Evolutionary conservation across 1,140 invertebrate species (phyloP), one percentile per base, ranked within the genome.

Genomic region (Procambarus clarkii): DNA sequence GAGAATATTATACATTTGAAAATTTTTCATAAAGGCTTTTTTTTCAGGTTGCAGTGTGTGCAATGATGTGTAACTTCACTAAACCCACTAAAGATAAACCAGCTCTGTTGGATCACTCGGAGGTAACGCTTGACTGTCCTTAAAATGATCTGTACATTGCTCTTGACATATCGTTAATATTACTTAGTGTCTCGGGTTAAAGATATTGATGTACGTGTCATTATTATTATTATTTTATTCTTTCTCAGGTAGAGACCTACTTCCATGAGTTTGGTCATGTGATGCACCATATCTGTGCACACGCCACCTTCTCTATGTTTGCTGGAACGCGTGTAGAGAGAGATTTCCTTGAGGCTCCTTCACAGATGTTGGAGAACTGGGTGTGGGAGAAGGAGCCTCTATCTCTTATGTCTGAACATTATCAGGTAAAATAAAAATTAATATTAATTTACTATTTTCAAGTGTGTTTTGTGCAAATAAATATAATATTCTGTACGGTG

Each of bases 311-410:
- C 91, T 93, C 94, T 48, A 91, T 93, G 92, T 95, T 96, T 93
- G 93, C 95, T 94, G 95, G 95, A 8, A 95, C 95, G 9, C 92
- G 93, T 92, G 95, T 96, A 3, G 95, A 96, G 92, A 93, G 95
- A 48, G 95, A 96, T 93, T 96, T 96, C 94, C 94, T 96, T 15
- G 95, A 96, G 93, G 95, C 95, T 8, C 95, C 95, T 21, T 95
- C 95, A 15, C 95, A 96, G 94, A 96, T 96, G 95, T 93, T 96
- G 86, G 95, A 96, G 93, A 96, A 96, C 93, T 96, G 95, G 95
- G 95, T 95, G 9, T 96, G 95, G 95, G 94, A 96, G 93, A 93
- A 94, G 91, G 95, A 96, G 81, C 94, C 95, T 5, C 93, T 96
- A 4, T 87, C 93, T 50, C 93, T 94, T 46, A 95, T 96, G 95